Percentiles rank a stretch among this genome's conserved stretches.
phyloP scores from a whole-genome alignment of 2,797 vertebrate genomes.

The Leucoraja ocellata region DNA sequence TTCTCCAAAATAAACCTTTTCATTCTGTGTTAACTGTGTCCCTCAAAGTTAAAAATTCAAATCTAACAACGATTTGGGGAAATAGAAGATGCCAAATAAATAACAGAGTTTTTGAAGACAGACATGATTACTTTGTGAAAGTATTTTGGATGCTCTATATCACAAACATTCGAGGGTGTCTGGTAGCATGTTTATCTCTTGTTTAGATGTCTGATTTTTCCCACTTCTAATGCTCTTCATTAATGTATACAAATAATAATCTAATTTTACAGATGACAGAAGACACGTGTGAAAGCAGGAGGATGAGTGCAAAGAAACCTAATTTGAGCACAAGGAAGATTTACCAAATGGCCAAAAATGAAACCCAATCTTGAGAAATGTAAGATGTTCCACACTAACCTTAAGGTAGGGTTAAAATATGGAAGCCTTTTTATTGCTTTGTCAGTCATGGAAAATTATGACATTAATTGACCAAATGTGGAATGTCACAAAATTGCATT shows the following conservation, averaged over 20 bases:
- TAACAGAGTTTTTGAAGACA: background rate
- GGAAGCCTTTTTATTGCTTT: background rate
- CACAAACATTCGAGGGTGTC: background rate
- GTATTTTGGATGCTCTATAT: background rate
- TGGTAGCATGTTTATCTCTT: background rate
- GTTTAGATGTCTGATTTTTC: background rate
- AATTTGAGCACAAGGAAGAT: background rate
- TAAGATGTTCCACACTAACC: background rate
- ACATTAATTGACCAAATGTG: background rate
- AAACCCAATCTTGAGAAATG: background rate
- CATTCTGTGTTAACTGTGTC: background rate
- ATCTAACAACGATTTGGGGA: background rate
- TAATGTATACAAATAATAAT: background rate
- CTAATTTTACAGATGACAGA: background rate
- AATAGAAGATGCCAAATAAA: background rate
- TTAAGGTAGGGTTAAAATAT: background rate
- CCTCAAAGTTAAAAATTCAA: background rate
- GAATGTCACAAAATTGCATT: background rate
- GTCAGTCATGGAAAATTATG: background rate
- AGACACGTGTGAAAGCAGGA: background rate
- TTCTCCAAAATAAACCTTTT: background rate
- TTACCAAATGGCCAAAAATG: background rate
- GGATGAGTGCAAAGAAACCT: background rate
- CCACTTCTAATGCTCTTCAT: background rate
- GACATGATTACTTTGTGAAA: background rate